Percentiles rank a stretch among this genome's conserved stretches.
These are phyloP conservation scores for Gadopsis marmoratus DNA, from an alignment of 2,797 vertebrate genomes.

Conservation along the genomic window DNA sequence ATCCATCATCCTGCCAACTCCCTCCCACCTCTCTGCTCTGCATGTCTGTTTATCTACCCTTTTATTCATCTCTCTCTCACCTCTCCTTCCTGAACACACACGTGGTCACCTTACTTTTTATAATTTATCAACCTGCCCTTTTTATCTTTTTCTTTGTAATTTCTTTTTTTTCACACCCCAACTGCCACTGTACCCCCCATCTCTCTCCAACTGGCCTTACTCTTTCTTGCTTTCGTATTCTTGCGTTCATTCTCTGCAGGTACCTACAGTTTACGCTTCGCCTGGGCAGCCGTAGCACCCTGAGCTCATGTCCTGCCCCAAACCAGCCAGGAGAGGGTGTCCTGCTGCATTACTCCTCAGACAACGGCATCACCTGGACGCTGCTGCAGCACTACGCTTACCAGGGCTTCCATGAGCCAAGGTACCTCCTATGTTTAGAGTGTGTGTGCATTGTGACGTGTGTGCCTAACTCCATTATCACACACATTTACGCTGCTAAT, in stretches of 20 bases:
- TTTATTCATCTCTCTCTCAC: constrained; percentile 14
- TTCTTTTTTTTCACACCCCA: neutral
- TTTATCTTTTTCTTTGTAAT: constrained; percentile 20
- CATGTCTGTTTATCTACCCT: constrained; percentile 59
- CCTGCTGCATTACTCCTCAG: constrained; percentile 94
- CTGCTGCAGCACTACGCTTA: constrained; percentile 96
- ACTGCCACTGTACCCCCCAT: neutral
- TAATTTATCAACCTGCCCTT: constrained; percentile 44
- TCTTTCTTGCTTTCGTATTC: neutral
- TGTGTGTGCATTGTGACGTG: constrained; percentile 2
- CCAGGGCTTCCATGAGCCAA: constrained; percentile 96
- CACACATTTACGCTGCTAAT: constrained; percentile 53
- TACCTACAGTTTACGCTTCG: constrained; percentile 97
- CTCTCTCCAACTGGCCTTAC: neutral
- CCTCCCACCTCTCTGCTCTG: constrained; percentile 47
- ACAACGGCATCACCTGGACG: constrained; percentile 99
- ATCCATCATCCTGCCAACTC: constrained; percentile 65
- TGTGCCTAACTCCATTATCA: constrained; percentile 50
- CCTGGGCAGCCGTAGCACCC: constrained; percentile 94
- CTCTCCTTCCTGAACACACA: constrained; percentile 33
- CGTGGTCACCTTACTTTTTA: constrained; percentile 42
- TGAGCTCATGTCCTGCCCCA: constrained; percentile 96
- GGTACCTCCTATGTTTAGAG: constrained; percentile 79
- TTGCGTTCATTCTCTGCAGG: constrained; percentile 72
- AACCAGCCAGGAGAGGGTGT: constrained; percentile 97